phyloP scores from a whole-genome alignment of 53 echinoderm and acorn worm genomes.

The Temnopleurus reevesii region DNA sequence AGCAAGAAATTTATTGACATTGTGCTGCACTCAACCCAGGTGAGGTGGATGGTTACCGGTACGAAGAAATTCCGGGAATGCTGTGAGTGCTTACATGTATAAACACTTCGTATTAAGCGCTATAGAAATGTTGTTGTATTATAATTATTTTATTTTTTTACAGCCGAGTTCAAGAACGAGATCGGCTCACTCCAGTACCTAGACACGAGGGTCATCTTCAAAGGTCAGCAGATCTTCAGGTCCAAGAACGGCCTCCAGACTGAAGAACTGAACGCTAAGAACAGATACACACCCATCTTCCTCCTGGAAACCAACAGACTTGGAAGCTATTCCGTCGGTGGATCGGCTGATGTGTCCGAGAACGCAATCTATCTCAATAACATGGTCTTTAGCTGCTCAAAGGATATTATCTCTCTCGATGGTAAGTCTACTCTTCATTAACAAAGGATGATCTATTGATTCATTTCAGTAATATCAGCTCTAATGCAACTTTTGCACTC shows the following conservation, averaged over 20 bases:
- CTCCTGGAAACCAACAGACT: neutral
- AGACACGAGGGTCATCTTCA: conserved; percentile 7
- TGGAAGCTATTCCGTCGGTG: neutral
- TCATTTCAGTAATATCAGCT: too few relatives aligned
- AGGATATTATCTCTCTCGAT: neutral
- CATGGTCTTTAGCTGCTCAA: neutral
- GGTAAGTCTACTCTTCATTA: too few relatives aligned
- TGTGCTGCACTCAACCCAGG: too few relatives aligned
- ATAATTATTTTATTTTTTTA: too few relatives aligned
- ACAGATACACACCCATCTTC: conserved; percentile 27
- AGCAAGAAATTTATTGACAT: too few relatives aligned
- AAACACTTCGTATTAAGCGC: too few relatives aligned
- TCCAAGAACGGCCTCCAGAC: neutral
- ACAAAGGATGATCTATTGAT: too few relatives aligned
- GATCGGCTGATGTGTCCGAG: neutral
- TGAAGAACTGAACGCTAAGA: neutral
- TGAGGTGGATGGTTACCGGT: too few relatives aligned
- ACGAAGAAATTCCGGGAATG: too few relatives aligned
- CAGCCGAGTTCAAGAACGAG: conserved; percentile 45
- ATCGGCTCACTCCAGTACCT: neutral
- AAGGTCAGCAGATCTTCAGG: neutral
- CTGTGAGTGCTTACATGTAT: too few relatives aligned
- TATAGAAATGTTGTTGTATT: too few relatives aligned
- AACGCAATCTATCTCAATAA: conserved; percentile 23
- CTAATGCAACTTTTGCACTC: too few relatives aligned